Evolutionary conservation across 2,113 vertebrate genomes (phyloP).

Genomic region (Caranx melampygus): DNA sequence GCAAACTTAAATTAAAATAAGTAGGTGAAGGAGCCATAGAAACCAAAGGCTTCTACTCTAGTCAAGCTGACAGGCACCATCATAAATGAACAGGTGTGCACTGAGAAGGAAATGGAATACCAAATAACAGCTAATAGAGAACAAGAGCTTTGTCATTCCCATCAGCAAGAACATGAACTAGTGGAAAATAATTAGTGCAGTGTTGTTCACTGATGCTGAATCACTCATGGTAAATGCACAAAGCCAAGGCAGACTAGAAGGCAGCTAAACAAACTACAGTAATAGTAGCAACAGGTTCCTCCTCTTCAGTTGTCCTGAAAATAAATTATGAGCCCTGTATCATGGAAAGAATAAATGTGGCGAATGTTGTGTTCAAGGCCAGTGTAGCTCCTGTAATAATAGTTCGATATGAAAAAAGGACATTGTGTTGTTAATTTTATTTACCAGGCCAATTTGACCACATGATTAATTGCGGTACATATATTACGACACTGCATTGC

Average conservation of each 20-base stretch:
- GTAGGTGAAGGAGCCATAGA: background rate
- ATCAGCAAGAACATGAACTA: slow-evolving; percentile 8
- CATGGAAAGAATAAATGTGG: background rate
- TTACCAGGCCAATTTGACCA: background rate
- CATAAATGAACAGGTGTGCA: background rate
- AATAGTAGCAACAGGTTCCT: background rate
- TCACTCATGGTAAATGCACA: slow-evolving; percentile 17
- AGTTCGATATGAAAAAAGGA: background rate
- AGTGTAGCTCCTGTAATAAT: too few species aligned
- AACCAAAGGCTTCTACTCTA: slow-evolving; percentile 8
- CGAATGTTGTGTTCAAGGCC: background rate
- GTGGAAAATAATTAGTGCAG: slow-evolving; percentile 21
- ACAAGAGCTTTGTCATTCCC: background rate
- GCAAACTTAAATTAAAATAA: background rate
- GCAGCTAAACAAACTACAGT: background rate
- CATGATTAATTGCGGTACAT: too few species aligned
- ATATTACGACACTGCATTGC: too few species aligned
- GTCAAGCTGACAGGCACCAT: background rate
- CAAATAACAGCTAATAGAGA: background rate
- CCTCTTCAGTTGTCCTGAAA: background rate
- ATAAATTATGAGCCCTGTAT: background rate
- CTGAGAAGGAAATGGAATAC: background rate
- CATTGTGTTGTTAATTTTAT: background rate
- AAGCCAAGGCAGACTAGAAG: background rate
- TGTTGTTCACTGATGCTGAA: slow-evolving; percentile 18